These are phyloP conservation scores for Artemia franciscana DNA, from an alignment of 1,140 invertebrate species.

Conservation along the genomic window DNA sequence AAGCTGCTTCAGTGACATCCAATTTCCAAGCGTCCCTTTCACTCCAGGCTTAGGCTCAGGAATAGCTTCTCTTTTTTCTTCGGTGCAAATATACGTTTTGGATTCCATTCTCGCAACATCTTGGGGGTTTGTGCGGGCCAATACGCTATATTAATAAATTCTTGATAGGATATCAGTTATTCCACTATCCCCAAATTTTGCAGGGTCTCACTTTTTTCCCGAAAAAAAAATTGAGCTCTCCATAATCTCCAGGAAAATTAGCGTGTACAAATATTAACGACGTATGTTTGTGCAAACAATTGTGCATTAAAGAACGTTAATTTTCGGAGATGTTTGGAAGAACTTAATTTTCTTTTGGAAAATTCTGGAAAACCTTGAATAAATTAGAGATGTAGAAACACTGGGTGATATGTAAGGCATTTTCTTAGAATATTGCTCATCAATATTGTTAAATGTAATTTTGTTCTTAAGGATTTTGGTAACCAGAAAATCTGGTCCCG, in stretches of 20 bases:
- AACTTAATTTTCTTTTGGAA: too few species aligned
- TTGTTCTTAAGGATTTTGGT: too few species aligned
- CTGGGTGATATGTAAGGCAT: too few species aligned
- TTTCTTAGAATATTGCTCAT: too few species aligned
- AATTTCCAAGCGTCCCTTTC: conserved; percentile 67
- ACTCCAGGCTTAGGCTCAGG: conserved; percentile 47
- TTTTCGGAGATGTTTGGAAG: too few species aligned
- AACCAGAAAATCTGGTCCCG: too few species aligned
- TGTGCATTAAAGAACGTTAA: not conserved
- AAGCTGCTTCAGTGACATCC: conserved; percentile 69
- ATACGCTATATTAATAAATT: conserved; percentile 35
- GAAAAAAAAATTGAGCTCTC: not conserved
- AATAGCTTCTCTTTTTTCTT: conserved; percentile 51
- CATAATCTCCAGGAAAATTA: not conserved
- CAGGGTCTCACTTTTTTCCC: not conserved
- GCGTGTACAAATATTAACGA: not conserved
- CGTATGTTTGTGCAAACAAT: not conserved
- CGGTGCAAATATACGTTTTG: conserved; percentile 80
- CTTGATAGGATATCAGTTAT: too few species aligned
- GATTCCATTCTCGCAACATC: conserved; percentile 95
- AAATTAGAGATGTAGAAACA: too few species aligned
- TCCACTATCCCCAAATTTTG: too few species aligned
- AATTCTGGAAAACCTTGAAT: too few species aligned
- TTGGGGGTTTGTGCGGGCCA: conserved; percentile 79
- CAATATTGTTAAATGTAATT: too few species aligned